A percentile compares a stretch with the other conserved stretches of the same genome.
Evolutionary conservation across 2,797 vertebrate genomes (phyloP).

Genomic region (Sebastes kiyomatsui): DNA sequence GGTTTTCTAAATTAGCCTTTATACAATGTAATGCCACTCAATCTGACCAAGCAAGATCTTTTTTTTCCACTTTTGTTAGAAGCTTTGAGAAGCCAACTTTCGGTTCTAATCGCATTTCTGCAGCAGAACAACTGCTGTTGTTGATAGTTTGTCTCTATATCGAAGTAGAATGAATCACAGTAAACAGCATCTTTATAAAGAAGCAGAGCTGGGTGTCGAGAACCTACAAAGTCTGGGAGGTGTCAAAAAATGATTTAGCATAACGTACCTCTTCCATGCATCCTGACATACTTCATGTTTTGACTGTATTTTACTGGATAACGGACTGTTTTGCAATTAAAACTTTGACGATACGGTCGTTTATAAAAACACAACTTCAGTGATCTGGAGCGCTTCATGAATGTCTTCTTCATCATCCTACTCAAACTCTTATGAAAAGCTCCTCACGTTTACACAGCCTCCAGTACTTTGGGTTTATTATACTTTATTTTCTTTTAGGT

Average conservation of each 20-base stretch:
- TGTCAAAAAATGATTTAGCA: not conserved
- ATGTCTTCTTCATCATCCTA: not conserved
- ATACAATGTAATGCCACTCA: too few relatives aligned
- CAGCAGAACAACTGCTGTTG: not conserved
- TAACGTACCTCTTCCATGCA: too few relatives aligned
- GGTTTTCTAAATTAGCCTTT: not conserved
- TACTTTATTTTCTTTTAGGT: not conserved
- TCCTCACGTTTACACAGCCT: not conserved
- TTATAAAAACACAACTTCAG: not conserved
- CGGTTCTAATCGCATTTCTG: not conserved
- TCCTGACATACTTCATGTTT: not conserved
- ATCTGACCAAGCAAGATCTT: not conserved
- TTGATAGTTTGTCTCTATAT: not conserved
- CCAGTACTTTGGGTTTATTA: not conserved
- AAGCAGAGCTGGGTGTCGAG: not conserved
- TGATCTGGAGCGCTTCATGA: not conserved
- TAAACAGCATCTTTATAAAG: not conserved
- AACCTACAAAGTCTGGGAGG: not conserved
- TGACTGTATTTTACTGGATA: not conserved
- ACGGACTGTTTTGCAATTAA: not conserved
- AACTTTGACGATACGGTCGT: not conserved
- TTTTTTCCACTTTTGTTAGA: not conserved
- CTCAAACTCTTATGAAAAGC: fast-evolving
- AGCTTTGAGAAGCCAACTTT: not conserved
- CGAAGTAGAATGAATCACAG: not conserved